Conservation (phyloP, 1,140 invertebrate genomes). For the Drosophila nigrodunni region DNA sequence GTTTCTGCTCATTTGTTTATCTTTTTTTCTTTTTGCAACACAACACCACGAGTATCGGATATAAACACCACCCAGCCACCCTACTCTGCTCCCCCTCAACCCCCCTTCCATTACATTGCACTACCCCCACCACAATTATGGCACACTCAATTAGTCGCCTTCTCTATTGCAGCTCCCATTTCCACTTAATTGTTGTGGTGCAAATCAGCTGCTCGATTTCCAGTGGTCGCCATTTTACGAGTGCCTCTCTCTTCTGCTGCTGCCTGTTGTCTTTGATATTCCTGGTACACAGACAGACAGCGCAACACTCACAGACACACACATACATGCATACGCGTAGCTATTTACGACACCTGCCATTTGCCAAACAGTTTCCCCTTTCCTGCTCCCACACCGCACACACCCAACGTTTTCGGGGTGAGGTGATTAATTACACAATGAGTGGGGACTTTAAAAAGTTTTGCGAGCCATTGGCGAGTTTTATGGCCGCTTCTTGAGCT, state of each 20-base stretch:
- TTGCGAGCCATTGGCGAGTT: constrained; percentile 36
- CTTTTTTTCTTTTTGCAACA: constrained; percentile 57
- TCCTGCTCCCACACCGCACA: neutral
- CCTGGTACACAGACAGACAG: constrained; percentile 11
- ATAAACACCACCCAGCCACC: neutral
- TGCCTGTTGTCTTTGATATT: constrained; percentile 22
- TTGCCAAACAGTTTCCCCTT: constrained; percentile 1
- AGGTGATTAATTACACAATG: constrained; percentile 47
- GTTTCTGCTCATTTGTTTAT: constrained; percentile 73
- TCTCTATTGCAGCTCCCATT: constrained; percentile 38
- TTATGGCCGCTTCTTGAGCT: constrained; percentile 38
- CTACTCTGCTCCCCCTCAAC: neutral
- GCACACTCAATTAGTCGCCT: constrained; percentile 45
- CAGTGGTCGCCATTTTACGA: constrained; percentile 44
- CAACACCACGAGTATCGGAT: constrained; percentile 43
- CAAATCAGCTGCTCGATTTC: constrained; percentile 51
- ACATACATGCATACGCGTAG: constrained; percentile 6
- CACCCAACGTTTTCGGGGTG: constrained; percentile 13
- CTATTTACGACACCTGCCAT: constrained; percentile 52
- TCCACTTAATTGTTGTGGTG: constrained; percentile 50
- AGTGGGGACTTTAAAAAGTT: constrained; percentile 31
- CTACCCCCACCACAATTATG: neutral
- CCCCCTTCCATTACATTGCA: neutral
- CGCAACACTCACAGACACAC: neutral
- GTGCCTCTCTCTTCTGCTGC: constrained; percentile 4